phyloP scores from a whole-genome alignment of 2,888 invertebrate genomes.

The Sminthurides aquaticus region DNA sequence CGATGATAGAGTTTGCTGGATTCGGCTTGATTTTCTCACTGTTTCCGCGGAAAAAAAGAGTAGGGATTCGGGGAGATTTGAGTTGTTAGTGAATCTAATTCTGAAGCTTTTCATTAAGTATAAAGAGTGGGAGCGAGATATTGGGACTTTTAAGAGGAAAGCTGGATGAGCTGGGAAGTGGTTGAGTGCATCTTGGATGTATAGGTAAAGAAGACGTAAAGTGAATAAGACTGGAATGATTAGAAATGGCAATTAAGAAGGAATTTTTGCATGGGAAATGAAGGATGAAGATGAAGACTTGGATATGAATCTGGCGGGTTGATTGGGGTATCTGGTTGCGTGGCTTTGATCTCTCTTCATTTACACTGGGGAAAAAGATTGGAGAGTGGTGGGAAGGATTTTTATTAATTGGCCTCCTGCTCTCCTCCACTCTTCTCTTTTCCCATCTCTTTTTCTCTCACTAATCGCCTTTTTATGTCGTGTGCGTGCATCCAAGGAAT shows the following conservation, averaged over 20 bases:
- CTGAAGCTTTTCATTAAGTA: not conserved
- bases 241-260: slow-evolving; percentile 35
- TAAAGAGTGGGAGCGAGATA: not conserved
- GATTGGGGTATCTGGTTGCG: too few species aligned
- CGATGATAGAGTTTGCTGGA: too few species aligned
- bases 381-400: slow-evolving; percentile 27
- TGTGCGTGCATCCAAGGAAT: slow-evolving; percentile 21
- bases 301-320: slow-evolving; percentile 26
- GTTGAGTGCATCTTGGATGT: not conserved
- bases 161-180: not conserved
- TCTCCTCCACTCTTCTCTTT: slow-evolving; percentile 21
- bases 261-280: slow-evolving; percentile 33
- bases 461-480: slow-evolving; percentile 37
- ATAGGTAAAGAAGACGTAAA: not conserved
- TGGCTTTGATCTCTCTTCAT: slow-evolving; percentile 32
- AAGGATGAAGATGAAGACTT: slow-evolving; percentile 7
- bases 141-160: not conserved
- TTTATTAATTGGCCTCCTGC: slow-evolving; percentile 32
- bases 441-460: slow-evolving; percentile 24
- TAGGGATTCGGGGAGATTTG: too few species aligned
- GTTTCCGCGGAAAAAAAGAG: too few species aligned
- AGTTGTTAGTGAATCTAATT: not conserved
- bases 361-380: slow-evolving; percentile 26
- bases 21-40: too few species aligned
- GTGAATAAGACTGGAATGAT: slow-evolving; percentile 24